phyloP scores from a whole-genome alignment of 92 coral and sea anemone species.

The Pocillopora meandrina region DNA sequence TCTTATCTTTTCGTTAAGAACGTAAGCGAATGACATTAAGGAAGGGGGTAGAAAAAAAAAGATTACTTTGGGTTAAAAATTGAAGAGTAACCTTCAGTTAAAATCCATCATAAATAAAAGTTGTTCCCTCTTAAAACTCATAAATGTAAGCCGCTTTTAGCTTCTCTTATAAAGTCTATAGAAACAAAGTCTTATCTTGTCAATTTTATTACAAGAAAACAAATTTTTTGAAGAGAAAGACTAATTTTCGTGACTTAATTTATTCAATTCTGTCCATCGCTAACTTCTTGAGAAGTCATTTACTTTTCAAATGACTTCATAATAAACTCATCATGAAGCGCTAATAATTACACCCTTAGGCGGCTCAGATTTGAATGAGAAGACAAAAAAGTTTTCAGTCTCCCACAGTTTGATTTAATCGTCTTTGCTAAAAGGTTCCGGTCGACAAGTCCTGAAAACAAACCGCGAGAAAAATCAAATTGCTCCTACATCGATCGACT shows the following conservation, averaged over 20 bases:
- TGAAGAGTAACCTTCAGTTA: no score
- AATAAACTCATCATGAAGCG: background rate
- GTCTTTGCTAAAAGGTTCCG: background rate
- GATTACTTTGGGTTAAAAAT: no score
- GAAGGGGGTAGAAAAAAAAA: no score
- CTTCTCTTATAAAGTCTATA: no score
- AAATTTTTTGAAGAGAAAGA: background rate
- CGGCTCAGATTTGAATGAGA: constrained; percentile 11
- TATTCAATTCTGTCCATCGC: constrained; percentile 1
- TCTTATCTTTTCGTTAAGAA: no score
- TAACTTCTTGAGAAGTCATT: background rate
- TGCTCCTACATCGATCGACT: background rate
- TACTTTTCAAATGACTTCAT: background rate
- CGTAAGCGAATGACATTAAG: no score
- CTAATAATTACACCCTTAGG: background rate
- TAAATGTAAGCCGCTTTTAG: no score
- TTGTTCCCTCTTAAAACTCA: no score
- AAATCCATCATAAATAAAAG: no score
- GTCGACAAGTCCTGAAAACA: background rate
- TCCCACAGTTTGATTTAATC: constrained; percentile 14
- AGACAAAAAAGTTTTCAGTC: background rate
- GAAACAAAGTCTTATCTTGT: background rate
- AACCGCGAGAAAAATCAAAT: background rate
- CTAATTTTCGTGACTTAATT: background rate
- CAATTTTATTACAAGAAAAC: background rate